Evolutionary conservation across 2,888 invertebrate genomes (phyloP).

Genomic region (Sinopyrophorus schimmeli): DNA sequence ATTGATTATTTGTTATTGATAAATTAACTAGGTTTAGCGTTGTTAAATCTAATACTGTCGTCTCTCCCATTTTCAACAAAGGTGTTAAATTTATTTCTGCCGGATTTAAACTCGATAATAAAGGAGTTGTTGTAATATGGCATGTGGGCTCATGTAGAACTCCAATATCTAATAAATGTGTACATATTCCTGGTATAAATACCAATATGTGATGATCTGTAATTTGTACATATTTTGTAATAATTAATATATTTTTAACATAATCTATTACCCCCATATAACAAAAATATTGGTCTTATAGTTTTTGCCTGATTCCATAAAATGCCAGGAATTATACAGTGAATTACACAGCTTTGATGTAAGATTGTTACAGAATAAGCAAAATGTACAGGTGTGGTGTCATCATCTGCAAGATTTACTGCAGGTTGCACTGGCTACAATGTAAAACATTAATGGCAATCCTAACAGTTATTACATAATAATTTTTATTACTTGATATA

Average conservation of each 20-base stretch:
- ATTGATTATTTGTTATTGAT: slow-evolving; percentile 65
- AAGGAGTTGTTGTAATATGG: slow-evolving; percentile 71
- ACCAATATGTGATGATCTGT: slow-evolving; percentile 80
- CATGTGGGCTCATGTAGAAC: slow-evolving; percentile 82
- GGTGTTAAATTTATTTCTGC: slow-evolving; percentile 65
- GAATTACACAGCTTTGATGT: slow-evolving; percentile 82
- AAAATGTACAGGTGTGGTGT: slow-evolving; percentile 72
- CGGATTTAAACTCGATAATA: slow-evolving; percentile 67
- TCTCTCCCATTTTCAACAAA: slow-evolving; percentile 60
- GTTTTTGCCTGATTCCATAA: slow-evolving; percentile 78
- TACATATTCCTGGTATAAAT: slow-evolving; percentile 80
- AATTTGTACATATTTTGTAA: too few relatives aligned
- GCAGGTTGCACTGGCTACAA: slow-evolving; percentile 63
- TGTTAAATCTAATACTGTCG: slow-evolving; percentile 66
- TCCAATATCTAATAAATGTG: slow-evolving; percentile 83
- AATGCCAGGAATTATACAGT: slow-evolving; percentile 79
- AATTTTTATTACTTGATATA: slow-evolving; percentile 64
- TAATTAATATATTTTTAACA: too few relatives aligned
- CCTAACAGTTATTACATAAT: too few relatives aligned
- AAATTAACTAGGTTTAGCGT: slow-evolving; percentile 74
- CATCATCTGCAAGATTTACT: slow-evolving; percentile 55
- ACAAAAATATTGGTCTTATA: slow-evolving; percentile 74
- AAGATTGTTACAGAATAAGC: slow-evolving; percentile 82
- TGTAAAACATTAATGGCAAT: too few relatives aligned
- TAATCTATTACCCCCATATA: slow-evolving; percentile 61